Conservation (phyloP, 2,888 invertebrate species). For the Amiota minor region DNA sequence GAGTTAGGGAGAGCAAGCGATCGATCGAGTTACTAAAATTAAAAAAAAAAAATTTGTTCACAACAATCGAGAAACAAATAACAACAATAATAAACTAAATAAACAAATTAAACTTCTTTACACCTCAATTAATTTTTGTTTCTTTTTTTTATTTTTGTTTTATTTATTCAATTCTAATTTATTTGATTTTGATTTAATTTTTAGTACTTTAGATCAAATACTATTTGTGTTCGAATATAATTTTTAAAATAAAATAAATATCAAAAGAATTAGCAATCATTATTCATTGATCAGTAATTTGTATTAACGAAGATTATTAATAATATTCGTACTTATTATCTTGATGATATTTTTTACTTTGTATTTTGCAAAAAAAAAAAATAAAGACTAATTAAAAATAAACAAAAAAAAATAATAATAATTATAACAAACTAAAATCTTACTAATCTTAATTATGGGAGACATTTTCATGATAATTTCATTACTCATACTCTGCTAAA, state of each 20-base stretch:
- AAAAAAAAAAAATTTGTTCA: constrained; percentile 33
- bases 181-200: neutral
- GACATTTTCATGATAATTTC: too few species aligned
- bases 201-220: constrained; percentile 24
- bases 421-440: constrained; percentile 12
- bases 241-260: constrained; percentile 12
- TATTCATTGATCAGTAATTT: constrained; percentile 25
- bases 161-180: neutral
- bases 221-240: constrained; percentile 20
- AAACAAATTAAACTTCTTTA: too few species aligned
- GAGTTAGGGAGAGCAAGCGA: constrained; percentile 8
- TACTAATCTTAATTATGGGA: neutral
- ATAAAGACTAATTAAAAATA: constrained; percentile 47
- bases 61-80: constrained; percentile 57
- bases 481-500: too few species aligned
- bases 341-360: constrained; percentile 59
- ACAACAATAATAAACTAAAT: constrained; percentile 34
- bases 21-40: neutral
- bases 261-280: too few species aligned
- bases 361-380: constrained; percentile 62
- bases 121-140: constrained; percentile 1
- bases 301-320: constrained; percentile 9
- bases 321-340: constrained; percentile 27
- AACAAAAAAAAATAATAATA: constrained; percentile 34
- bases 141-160: constrained; percentile 13